phyloP scores from a whole-genome alignment of 2,888 invertebrate genomes.

The Tineola bisselliella region DNA sequence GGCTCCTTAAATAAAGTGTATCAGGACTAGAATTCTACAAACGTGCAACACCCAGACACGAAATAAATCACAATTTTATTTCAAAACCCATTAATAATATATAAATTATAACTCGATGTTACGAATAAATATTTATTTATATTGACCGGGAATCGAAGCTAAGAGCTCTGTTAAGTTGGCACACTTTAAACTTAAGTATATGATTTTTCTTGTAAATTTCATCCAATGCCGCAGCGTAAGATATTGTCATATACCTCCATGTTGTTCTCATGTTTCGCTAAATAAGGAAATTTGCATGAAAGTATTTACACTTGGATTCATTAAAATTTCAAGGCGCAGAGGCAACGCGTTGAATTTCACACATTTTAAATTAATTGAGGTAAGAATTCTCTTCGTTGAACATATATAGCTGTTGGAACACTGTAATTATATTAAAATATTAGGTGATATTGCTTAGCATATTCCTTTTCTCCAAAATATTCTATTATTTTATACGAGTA shows the following conservation, averaged over 20 bases:
- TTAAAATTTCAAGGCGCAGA: background rate
- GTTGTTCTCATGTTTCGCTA: background rate
- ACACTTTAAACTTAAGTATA: background rate
- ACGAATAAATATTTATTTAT: too few relatives aligned
- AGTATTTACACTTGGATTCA: constrained; percentile 3
- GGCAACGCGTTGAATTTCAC: background rate
- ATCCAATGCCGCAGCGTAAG: background rate
- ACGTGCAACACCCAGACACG: too few relatives aligned
- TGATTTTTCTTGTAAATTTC: background rate
- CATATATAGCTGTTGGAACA: background rate
- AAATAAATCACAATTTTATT: too few relatives aligned
- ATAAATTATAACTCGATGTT: too few relatives aligned
- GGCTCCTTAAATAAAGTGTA: too few relatives aligned
- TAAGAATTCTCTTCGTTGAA: background rate
- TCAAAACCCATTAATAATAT: too few relatives aligned
- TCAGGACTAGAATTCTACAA: too few relatives aligned
- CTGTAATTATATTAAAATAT: background rate
- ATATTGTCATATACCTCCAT: background rate
- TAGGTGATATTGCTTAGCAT: too few relatives aligned
- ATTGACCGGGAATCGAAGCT: too few relatives aligned
- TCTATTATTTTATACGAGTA: too few relatives aligned
- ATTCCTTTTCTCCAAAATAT: too few relatives aligned
- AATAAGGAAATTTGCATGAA: background rate
- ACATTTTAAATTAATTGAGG: constrained; percentile 1
- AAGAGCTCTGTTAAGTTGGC: too few relatives aligned